phyloP scores from a whole-genome alignment of 2,797 vertebrate genomes.

The Sylvia borin region DNA sequence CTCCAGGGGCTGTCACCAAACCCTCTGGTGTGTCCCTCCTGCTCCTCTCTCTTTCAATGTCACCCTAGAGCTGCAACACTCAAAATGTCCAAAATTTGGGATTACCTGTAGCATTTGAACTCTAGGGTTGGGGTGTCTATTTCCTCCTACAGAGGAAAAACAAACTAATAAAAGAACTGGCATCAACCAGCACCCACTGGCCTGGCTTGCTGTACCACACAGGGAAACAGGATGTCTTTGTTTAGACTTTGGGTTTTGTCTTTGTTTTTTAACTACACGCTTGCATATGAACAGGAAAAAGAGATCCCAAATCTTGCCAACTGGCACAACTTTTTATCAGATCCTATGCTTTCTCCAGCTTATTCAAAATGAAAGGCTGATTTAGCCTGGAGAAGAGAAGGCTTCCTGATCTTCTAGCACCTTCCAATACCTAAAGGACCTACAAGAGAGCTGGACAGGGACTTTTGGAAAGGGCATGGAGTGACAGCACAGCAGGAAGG shows the following conservation, averaged over 20 bases:
- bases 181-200: neutral
- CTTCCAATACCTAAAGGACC: neutral
- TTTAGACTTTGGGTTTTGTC: neutral
- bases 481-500: neutral
- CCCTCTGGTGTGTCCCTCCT: neutral
- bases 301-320: neutral
- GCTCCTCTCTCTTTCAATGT: neutral
- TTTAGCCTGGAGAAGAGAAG: neutral
- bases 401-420: neutral
- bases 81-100: neutral
- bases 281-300: rapidly evolving
- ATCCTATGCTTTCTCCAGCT: neutral
- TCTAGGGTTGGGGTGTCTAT: neutral
- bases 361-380: neutral
- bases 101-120: neutral
- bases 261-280: neutral
- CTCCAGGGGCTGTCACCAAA: neutral
- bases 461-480: neutral
- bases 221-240: neutral
- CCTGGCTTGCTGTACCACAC: neutral
- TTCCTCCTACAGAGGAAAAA: neutral
- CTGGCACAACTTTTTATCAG: neutral
- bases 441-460: neutral
- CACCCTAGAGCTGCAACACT: neutral
- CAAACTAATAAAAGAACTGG: neutral